Percentiles rank a stretch among this genome's conserved stretches.
These are phyloP conservation scores for Anseranas semipalmata DNA, from an alignment of 2,113 vertebrate genomes.

Conservation along the genomic window DNA sequence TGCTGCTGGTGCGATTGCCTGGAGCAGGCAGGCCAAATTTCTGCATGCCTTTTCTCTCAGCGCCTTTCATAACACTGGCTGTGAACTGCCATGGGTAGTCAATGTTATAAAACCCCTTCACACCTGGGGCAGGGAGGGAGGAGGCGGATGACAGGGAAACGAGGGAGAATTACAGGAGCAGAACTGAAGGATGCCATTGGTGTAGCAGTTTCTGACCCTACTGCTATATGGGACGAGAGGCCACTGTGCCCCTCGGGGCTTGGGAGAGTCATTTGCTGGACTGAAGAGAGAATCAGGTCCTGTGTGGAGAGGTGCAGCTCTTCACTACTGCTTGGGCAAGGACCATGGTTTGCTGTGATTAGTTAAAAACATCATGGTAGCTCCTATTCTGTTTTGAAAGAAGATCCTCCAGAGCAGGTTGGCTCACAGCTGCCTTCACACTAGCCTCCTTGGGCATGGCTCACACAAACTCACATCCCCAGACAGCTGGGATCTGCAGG, in stretches of 20 bases:
- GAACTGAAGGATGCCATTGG: neutral
- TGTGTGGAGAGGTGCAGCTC: neutral
- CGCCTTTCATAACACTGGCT: neutral
- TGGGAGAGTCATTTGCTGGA: neutral
- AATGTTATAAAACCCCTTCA: neutral
- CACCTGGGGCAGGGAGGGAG: neutral
- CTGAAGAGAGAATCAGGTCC: neutral
- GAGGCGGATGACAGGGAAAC: no score
- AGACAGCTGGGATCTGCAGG: neutral
- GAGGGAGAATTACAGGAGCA: neutral
- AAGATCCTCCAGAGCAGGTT: neutral
- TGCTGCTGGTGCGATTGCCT: fast-evolving
- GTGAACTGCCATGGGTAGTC: neutral
- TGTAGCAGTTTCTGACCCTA: neutral
- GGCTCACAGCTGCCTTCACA: neutral
- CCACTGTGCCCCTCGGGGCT: no score
- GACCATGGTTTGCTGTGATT: neutral
- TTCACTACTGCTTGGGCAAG: neutral
- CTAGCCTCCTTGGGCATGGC: neutral
- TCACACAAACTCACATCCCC: neutral
- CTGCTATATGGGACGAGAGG: neutral
- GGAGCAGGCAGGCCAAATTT: neutral
- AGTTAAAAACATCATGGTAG: neutral
- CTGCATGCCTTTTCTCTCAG: neutral
- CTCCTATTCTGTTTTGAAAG: neutral